These are phyloP conservation scores for Apeltes quadracus DNA, from an alignment of 2,113 vertebrate species.

Conservation along the genomic window DNA sequence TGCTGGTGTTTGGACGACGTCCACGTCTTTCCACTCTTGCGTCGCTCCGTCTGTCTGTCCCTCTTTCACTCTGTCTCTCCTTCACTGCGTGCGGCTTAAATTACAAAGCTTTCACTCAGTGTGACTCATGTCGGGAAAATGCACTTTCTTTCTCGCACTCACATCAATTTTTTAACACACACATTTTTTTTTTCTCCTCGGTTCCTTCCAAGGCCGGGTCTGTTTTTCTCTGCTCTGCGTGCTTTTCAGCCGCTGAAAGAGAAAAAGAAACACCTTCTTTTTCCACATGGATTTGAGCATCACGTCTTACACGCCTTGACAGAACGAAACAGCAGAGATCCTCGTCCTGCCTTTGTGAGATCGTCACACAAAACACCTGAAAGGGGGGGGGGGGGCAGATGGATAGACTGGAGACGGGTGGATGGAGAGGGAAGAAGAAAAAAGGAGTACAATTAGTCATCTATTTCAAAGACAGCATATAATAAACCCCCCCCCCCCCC, in stretches of 20 bases:
- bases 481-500: too few species aligned
- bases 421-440: conserved; percentile 27
- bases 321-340: conserved; percentile 4
- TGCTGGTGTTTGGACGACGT: conserved; percentile 45
- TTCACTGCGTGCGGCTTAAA: conserved; percentile 70
- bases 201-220: conserved; percentile 41
- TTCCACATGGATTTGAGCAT: not conserved
- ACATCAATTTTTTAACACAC: not conserved
- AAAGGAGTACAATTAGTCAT: conserved; percentile 80
- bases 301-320: not conserved
- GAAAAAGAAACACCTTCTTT: conserved; percentile 13
- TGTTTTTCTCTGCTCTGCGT: conserved; percentile 27
- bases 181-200: conserved; percentile 12
- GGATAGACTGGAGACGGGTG: too few species aligned
- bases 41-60: conserved; percentile 38
- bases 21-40: conserved; percentile 35
- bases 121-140: conserved; percentile 74
- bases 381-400: not conserved
- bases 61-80: conserved; percentile 25
- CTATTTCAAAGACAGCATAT: conserved; percentile 81
- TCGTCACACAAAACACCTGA: not conserved
- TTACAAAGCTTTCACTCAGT: conserved; percentile 75
- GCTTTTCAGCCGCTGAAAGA: conserved; percentile 3
- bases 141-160: conserved; percentile 43
- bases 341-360: not conserved